phyloP scores from a whole-genome alignment of 2,113 vertebrate species.

The Paratilapia polleni region DNA sequence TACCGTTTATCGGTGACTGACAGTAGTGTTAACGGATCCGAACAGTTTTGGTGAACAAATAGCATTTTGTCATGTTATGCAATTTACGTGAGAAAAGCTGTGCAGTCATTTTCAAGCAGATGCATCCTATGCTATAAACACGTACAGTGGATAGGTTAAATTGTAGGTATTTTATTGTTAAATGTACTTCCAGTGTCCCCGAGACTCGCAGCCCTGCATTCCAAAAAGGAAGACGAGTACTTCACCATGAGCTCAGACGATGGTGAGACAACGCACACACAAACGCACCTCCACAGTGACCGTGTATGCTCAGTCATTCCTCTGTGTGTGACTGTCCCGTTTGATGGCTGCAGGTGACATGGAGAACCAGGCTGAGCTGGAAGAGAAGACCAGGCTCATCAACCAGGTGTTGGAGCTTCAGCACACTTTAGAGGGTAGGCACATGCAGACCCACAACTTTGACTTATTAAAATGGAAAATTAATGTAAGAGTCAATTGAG shows the following conservation, averaged over 20 bases:
- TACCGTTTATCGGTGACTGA: neutral
- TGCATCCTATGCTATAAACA: neutral
- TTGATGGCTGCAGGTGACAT: conserved; percentile 83
- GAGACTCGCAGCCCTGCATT: conserved; percentile 73
- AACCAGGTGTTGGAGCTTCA: conserved; percentile 99
- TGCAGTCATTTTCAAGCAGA: neutral
- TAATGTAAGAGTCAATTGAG: neutral
- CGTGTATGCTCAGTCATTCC: neutral
- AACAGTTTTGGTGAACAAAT: neutral
- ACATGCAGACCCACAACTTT: neutral
- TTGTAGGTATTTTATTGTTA: neutral
- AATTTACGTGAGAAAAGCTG: neutral
- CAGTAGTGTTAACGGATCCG: neutral
- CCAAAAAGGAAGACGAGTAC: conserved; percentile 69
- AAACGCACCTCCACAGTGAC: neutral
- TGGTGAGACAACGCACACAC: conserved; percentile 48
- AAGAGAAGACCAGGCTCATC: conserved; percentile 98
- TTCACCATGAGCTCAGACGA: conserved; percentile 77
- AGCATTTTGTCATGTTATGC: neutral
- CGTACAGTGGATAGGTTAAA: neutral
- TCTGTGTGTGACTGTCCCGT: neutral
- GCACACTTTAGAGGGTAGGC: conserved; percentile 95
- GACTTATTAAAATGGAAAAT: neutral
- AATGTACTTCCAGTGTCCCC: conserved; percentile 1
- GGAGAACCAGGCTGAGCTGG: conserved; percentile 97